These are phyloP conservation scores for Drosophila flavopinicola DNA, from an alignment of 2,888 invertebrate genomes.

Conservation along the genomic window DNA sequence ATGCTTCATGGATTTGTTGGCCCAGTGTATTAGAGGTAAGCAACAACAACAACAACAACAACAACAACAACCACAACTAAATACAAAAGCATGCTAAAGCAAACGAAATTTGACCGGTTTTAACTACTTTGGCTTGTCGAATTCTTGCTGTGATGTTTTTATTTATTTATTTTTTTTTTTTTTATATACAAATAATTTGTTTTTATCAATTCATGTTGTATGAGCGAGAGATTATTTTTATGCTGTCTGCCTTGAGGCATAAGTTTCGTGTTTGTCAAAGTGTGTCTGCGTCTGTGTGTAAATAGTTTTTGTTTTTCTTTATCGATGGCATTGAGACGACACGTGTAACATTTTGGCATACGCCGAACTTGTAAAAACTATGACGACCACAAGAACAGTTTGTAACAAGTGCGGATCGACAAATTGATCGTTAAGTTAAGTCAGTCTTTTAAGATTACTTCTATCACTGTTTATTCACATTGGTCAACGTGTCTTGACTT, in stretches of 20 bases:
- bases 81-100: neutral
- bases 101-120: conserved; percentile 40
- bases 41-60: too few species aligned
- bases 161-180: conserved; percentile 9
- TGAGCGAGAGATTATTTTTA: conserved; percentile 36
- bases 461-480: too few species aligned
- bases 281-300: conserved; percentile 16
- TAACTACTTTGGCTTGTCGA: conserved; percentile 31
- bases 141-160: conserved; percentile 26
- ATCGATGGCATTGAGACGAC: conserved; percentile 16
- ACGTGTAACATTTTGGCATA: conserved; percentile 28
- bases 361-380: conserved; percentile 28
- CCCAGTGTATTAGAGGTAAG: too few species aligned
- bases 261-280: conserved; percentile 8
- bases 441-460: too few species aligned
- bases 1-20: too few species aligned
- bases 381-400: conserved; percentile 21
- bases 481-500: too few species aligned
- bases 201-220: conserved; percentile 34
- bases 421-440: too few species aligned
- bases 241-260: conserved; percentile 37
- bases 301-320: conserved; percentile 10
- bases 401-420: neutral
- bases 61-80: too few species aligned
- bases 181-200: conserved; percentile 21